These are phyloP conservation scores for Latrodectus geometricus DNA, from an alignment of 1,140 invertebrate genomes.

Conservation along the genomic window DNA sequence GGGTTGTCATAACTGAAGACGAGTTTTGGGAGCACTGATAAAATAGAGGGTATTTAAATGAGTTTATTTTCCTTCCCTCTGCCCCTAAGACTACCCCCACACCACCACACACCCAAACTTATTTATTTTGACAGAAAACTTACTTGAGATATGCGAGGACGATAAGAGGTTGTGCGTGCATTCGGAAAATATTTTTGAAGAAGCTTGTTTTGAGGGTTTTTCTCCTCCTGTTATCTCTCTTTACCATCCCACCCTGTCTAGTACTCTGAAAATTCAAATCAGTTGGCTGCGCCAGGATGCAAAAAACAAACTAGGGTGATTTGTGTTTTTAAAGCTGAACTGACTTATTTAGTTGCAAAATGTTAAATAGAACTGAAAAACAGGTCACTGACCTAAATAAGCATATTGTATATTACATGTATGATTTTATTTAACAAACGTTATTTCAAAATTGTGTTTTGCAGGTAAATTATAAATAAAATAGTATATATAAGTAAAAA, in stretches of 20 bases:
- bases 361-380: too few species aligned
- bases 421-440: too few species aligned
- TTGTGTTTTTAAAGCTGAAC: neutral
- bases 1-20: slow-evolving; percentile 22
- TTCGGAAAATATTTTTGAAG: neutral
- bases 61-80: slow-evolving; percentile 34
- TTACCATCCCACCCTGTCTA: neutral
- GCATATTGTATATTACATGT: too few species aligned
- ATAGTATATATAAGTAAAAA: too few species aligned
- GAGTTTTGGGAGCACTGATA: neutral
- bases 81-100: too few species aligned
- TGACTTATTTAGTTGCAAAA: neutral
- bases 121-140: slow-evolving; percentile 50
- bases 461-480: too few species aligned
- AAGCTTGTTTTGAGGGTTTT: neutral
- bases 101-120: slow-evolving; percentile 19
- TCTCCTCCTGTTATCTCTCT: neutral
- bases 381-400: too few species aligned
- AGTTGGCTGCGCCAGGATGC: neutral
- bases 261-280: neutral
- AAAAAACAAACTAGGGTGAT: neutral
- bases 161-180: neutral
- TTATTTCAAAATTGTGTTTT: too few species aligned
- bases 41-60: slow-evolving; percentile 42
- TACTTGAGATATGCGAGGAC: neutral